These are phyloP conservation scores for Trematocara unimaculatum DNA, from an alignment of 2,113 vertebrate species.

Conservation along the genomic window DNA sequence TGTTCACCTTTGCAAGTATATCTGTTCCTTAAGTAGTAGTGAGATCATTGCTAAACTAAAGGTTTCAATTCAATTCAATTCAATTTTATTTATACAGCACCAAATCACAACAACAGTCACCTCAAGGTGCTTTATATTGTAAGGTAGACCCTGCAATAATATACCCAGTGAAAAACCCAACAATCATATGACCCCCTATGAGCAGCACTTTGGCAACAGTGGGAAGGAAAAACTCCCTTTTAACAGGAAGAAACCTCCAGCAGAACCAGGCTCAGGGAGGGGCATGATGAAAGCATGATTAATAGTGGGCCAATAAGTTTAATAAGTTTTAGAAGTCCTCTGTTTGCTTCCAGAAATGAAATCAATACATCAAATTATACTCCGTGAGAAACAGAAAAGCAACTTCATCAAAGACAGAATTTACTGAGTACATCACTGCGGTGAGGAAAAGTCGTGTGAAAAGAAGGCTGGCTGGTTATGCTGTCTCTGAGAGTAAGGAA, in stretches of 20 bases:
- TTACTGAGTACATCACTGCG: not conserved
- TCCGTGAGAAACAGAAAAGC: not conserved
- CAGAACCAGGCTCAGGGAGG: not conserved
- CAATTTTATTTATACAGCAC: not conserved
- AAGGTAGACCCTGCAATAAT: not conserved
- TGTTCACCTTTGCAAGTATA: not conserved
- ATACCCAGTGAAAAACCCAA: not conserved
- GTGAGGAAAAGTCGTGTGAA: not conserved
- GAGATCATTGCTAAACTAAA: not conserved
- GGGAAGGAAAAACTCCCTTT: not conserved
- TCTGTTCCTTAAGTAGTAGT: not conserved
- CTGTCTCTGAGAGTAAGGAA: not conserved
- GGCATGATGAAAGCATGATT: not conserved
- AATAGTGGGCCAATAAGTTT: not conserved
- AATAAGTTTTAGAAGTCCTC: not conserved
- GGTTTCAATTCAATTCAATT: not conserved
- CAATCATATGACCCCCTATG: not conserved
- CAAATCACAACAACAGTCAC: not conserved
- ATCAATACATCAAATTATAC: not conserved
- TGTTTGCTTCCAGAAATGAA: not conserved
- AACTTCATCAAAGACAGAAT: not conserved
- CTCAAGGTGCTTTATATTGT: not conserved
- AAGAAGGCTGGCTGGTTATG: not conserved
- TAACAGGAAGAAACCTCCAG: accelerated
- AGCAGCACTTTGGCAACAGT: accelerated